A percentile compares a stretch with the other conserved stretches of the same genome.
These are phyloP conservation scores for Drosophila guanche DNA, from an alignment of 1,140 invertebrate species.

Conservation along the genomic window DNA sequence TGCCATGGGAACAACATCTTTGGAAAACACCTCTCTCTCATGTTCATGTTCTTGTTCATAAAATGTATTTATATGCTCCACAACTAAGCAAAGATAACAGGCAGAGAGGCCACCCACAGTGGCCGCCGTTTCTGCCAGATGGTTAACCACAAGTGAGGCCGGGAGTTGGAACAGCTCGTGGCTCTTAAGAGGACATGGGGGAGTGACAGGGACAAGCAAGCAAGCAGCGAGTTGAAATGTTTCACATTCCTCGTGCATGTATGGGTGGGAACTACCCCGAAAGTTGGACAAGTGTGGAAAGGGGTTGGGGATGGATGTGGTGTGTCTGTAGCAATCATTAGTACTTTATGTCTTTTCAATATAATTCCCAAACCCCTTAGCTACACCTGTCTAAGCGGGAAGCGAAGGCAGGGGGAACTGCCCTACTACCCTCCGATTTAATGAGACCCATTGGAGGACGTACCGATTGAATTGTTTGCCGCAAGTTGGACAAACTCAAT, in stretches of 20 bases:
- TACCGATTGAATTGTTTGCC: constrained; percentile 63
- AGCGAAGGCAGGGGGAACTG: constrained; percentile 2
- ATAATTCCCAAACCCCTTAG: constrained; percentile 38
- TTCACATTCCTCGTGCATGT: not conserved
- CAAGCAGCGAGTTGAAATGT: not conserved
- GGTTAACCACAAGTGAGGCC: too few relatives aligned
- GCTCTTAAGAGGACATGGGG: not conserved
- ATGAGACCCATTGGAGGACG: constrained; percentile 48
- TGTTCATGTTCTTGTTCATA: too few relatives aligned
- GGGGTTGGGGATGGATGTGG: too few relatives aligned
- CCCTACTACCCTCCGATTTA: constrained; percentile 39
- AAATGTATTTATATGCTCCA: too few relatives aligned
- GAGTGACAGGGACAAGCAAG: not conserved
- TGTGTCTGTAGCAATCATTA: constrained; percentile 26
- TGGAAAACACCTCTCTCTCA: too few relatives aligned
- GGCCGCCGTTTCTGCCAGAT: too few relatives aligned
- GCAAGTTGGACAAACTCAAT: constrained; percentile 58
- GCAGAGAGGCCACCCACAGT: too few relatives aligned
- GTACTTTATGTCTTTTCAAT: constrained; percentile 55
- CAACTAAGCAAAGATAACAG: too few relatives aligned
- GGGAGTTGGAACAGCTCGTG: too few relatives aligned
- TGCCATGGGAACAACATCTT: too few relatives aligned
- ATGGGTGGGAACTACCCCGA: constrained; percentile 25
- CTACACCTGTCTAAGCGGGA: too few relatives aligned
- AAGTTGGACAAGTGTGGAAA: not conserved